Base-by-base conservation (phyloP, 2,113 vertebrate species). In the Phrynocephalus versicolor region DNA sequence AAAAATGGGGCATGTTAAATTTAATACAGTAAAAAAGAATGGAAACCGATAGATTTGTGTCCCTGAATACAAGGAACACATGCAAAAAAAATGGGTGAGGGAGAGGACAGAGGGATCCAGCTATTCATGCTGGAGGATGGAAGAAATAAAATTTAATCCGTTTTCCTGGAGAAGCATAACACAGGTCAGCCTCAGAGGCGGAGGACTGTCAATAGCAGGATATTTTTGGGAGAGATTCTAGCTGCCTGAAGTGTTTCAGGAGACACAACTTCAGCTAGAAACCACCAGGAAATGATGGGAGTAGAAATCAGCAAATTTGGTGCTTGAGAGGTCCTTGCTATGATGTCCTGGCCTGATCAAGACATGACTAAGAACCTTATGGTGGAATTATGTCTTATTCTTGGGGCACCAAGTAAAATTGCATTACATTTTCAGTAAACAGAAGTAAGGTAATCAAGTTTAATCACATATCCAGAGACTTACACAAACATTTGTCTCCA, bases 391-490 rank as follows among this genome's bases (percentile, higher is more conserved):
- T 39, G 51, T 33, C n/a, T 83, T 76, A 39, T 69, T 67, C 35
- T 23, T 58, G 51, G 35, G 60, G 45, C 25, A 83, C 60, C 33
- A 58, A 85, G 33, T 70, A 55, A 35, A 51, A 69, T 51, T 70
- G 37, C 14, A 83, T 86, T 74, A 79, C 35, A 27, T 3, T 62
- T 75, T 60, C 25, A 69, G 33, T 35, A 25, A 81, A 60, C 27
- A 67, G 25, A 60, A 23, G 9, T 45, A 82, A 73, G 33, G 51
- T 35, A 74, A 70, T 83, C 70, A 83, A 35, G 19, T 60, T 73
- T 79, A 83, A 89, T 45, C 37, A 19, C 51, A 70, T 60, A 80
- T 81, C 83, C 73, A 83, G 84, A 70, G 71, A 80, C 30, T 60
- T 30, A 37, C 30, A 70, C n/a, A 41, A 58, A 81, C 9, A 16